phyloP scores from a whole-genome alignment of 2,113 vertebrate species.

The Pachycephala philippinensis region DNA sequence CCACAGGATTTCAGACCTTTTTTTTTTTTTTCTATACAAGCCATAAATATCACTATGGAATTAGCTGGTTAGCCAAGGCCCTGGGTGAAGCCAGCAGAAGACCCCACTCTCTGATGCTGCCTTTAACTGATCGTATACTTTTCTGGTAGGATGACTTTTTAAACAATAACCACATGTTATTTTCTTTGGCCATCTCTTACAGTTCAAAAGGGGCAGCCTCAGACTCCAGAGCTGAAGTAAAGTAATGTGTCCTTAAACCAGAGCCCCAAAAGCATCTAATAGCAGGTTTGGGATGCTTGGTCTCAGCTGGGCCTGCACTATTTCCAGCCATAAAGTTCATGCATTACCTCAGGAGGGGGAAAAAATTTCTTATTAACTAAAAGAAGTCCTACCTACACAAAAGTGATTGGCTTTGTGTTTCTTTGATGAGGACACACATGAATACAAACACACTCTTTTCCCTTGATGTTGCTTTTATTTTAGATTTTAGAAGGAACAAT shows the following conservation, averaged over 20 bases:
- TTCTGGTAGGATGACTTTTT: neutral
- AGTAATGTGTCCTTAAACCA: neutral
- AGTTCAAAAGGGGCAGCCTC: neutral
- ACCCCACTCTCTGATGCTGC: conserved; percentile 1
- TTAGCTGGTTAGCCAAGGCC: conserved; percentile 44
- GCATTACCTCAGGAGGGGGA: neutral
- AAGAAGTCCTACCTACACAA: neutral
- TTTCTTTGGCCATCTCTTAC: conserved; percentile 27
- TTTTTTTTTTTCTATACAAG: conserved; percentile 8
- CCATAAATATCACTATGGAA: conserved; percentile 59
- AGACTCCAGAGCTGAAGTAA: neutral
- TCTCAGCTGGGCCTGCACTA: neutral
- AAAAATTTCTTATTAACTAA: neutral
- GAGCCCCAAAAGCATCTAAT: conserved; percentile 43
- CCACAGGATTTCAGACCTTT: conserved; percentile 58
- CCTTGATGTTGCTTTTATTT: neutral
- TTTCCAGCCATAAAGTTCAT: neutral
- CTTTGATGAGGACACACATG: neutral
- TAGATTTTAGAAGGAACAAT: neutral
- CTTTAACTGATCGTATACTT: conserved; percentile 39
- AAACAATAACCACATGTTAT: conserved; percentile 33
- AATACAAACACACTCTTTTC: neutral
- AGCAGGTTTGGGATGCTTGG: conserved; percentile 32
- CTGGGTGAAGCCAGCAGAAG: conserved; percentile 26
- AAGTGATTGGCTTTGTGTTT: neutral